Evolutionary conservation across 2,113 vertebrate genomes (phyloP), one percentile per base, ranked within the genome.

Genomic region (Natator depressus): DNA sequence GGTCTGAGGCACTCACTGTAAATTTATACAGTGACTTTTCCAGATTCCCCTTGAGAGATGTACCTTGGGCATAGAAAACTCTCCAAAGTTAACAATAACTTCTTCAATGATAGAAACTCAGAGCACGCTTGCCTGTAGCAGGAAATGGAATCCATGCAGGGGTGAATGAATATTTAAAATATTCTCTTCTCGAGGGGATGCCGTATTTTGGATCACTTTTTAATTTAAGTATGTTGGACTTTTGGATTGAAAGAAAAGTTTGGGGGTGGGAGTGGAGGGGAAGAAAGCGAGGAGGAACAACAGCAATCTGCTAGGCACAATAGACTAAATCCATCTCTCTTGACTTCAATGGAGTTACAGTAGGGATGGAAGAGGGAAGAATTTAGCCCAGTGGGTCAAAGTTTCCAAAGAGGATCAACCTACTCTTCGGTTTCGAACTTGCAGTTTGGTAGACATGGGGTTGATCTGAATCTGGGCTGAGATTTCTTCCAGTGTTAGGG

Each of bases 51-150:
- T 85, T 94, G 93, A 91, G 92, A 96, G 87, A 96, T 50, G 89
- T 95, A 96, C 96, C 94, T 94, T 94, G 93, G 81, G 93, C 96
- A 91, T 76, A 94, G 87, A 96, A 95, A 94, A 87, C 80, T 93
- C 88, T 93, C 93, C 88, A 82, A 89, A 92, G 94, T 92, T 90
- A 94, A 84, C 90, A 96, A 93, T 82, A 92, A 93, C 93, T 95
- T 96, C 80, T 95, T 88, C 89, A 95, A 80, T 0, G 57, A 97
- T 95, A 83, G 85, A 92, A 94, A 92, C 3, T 1, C 82, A 93
- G 57, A 54, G 81, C 75, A 94, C n/a, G 62, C 59, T 94, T 91
- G 89, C 57, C 80, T 96, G 87, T 97, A 97, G 96, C 88, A 92
- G 85, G 88, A 93, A 97, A 93, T 91, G 95, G 93, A 89, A 19